phyloP scores from a whole-genome alignment of 1,140 invertebrate species.

The Campodea augens region DNA sequence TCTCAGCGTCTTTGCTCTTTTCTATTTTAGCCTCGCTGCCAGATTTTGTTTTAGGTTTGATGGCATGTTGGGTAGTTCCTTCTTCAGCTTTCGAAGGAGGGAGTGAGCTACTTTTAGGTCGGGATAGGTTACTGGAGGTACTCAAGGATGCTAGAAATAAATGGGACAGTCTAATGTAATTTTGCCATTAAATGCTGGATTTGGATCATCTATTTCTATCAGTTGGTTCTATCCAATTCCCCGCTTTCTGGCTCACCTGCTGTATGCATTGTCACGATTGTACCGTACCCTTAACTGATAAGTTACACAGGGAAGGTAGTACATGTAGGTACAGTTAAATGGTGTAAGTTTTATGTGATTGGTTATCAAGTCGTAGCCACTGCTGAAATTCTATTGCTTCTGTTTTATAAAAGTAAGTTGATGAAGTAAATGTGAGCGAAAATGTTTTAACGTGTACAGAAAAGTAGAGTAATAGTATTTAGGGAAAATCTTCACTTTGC shows the following conservation, averaged over 20 bases:
- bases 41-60: constrained; percentile 11
- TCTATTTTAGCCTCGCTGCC: constrained; percentile 8
- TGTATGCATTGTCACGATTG: neutral
- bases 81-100: constrained; percentile 13
- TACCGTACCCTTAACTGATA: too few species aligned
- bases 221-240: neutral
- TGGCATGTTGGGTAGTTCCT: constrained; percentile 12
- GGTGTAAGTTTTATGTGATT: too few species aligned
- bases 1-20: constrained; percentile 9
- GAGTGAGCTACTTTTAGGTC: constrained; percentile 29
- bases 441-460: too few species aligned
- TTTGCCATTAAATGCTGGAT: neutral
- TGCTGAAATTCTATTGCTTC: too few species aligned
- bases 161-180: too few species aligned
- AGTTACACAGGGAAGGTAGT: too few species aligned
- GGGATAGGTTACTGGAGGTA: constrained; percentile 26
- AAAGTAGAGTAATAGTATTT: too few species aligned
- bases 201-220: neutral
- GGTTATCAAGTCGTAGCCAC: too few species aligned
- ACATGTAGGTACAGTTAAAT: too few species aligned
- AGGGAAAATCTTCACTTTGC: too few species aligned
- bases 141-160: constrained; percentile 29
- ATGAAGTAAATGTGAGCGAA: too few species aligned
- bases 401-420: too few species aligned
- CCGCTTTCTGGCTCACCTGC: neutral